Conservation (phyloP, 2,797 vertebrate species). For the Ptychadena robeensis region DNA sequence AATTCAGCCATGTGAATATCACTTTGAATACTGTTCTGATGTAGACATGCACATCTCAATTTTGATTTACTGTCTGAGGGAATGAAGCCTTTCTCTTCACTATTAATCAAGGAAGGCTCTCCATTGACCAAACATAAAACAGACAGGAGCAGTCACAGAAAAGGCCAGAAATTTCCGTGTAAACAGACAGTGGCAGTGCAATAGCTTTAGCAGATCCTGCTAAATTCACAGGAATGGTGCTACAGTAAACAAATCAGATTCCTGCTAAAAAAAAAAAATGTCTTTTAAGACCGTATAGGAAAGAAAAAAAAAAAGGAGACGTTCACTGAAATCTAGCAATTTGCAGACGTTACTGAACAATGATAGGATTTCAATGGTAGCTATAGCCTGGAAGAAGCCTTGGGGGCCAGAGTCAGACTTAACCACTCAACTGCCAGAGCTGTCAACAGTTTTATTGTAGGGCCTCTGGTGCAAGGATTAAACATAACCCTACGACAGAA, state of each 20-base stretch:
- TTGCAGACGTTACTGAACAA: conserved; percentile 14
- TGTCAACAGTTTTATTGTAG: neutral
- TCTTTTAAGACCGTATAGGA: conserved; percentile 68
- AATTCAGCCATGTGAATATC: conserved; percentile 64
- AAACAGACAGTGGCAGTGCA: conserved; percentile 66
- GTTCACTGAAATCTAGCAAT: conserved; percentile 68
- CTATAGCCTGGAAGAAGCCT: conserved; percentile 3
- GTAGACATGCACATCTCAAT: conserved; percentile 63
- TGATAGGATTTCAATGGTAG: conserved; percentile 13
- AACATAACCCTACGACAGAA: neutral
- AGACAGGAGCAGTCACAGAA: conserved; percentile 56
- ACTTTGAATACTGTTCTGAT: conserved; percentile 49
- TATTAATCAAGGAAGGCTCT: conserved; percentile 65
- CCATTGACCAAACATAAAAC: conserved; percentile 54
- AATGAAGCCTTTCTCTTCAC: conserved; percentile 60
- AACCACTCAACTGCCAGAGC: conserved; percentile 19
- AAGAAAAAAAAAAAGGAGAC: conserved; percentile 56
- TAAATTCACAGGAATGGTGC: conserved; percentile 85
- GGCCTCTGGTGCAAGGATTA: neutral
- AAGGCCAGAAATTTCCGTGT: conserved; percentile 61
- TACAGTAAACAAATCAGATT: conserved; percentile 82
- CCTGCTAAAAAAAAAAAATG: conserved; percentile 71
- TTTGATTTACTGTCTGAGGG: conserved; percentile 59
- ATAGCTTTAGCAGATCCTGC: conserved; percentile 77
- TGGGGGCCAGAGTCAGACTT: conserved; percentile 38